These are phyloP conservation scores for Deilephila elpenor DNA, from an alignment of 2,888 invertebrate species.

Conservation along the genomic window DNA sequence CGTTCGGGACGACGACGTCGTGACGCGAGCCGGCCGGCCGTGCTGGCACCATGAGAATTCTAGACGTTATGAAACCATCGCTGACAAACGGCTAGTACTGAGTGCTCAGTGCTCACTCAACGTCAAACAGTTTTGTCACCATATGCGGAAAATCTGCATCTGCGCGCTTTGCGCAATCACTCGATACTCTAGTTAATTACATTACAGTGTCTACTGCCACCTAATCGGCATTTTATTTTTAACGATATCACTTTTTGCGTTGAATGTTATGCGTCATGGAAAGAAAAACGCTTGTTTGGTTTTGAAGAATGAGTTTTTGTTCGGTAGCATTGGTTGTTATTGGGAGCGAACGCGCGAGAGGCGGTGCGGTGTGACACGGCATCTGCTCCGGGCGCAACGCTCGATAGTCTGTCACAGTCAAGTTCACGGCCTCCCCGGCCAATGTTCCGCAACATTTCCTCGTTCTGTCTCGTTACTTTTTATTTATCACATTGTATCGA, in stretches of 20 bases:
- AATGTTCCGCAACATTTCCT: slow-evolving; percentile 60
- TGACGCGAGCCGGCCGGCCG: slow-evolving; percentile 60
- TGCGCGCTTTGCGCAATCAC: slow-evolving; percentile 16
- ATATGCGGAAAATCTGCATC: slow-evolving; percentile 26
- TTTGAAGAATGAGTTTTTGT: slow-evolving; percentile 7
- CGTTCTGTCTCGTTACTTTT: slow-evolving; percentile 56
- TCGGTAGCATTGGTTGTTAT: neutral
- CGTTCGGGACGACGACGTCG: slow-evolving; percentile 47
- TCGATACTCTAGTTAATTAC: neutral
- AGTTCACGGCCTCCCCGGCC: slow-evolving; percentile 71
- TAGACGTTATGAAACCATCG: slow-evolving; percentile 71
- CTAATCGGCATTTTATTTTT: slow-evolving; percentile 20
- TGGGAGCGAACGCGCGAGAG: slow-evolving; percentile 34
- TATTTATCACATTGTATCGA: slow-evolving; percentile 50
- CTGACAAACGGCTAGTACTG: slow-evolving; percentile 57
- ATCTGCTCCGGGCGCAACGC: slow-evolving; percentile 50
- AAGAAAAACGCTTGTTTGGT: slow-evolving; percentile 4
- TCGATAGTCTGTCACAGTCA: slow-evolving; percentile 70
- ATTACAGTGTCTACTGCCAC: neutral
- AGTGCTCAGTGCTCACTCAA: slow-evolving; percentile 27
- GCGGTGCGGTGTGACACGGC: slow-evolving; percentile 45
- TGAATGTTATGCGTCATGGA: slow-evolving; percentile 10
- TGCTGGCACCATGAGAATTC: slow-evolving; percentile 60
- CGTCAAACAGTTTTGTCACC: slow-evolving; percentile 21
- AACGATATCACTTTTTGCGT: neutral